A percentile compares a stretch with the other conserved stretches of the same genome.
Evolutionary conservation across 2,888 invertebrate genomes (phyloP).

Genomic region (Poecilobothrus nobilitatus): DNA sequence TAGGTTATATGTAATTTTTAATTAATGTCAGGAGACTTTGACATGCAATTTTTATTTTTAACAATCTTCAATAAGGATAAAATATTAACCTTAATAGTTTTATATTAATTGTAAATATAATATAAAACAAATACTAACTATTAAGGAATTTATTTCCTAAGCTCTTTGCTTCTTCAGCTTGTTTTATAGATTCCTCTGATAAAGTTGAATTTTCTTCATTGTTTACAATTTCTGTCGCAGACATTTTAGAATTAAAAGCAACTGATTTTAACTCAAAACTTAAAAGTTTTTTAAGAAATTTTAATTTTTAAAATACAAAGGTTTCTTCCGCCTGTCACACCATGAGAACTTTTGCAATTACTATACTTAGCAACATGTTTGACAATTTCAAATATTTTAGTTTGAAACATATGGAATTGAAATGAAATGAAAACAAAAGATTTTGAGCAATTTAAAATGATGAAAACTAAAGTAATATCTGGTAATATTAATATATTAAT

Average conservation of each 20-base stretch:
- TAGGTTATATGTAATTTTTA: slow-evolving; percentile 11
- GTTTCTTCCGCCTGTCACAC: slow-evolving; percentile 6
- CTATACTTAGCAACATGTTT: neutral
- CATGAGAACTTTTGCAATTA: neutral
- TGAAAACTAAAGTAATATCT: neutral
- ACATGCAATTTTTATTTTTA: neutral
- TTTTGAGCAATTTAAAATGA: neutral
- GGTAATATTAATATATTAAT: too few species aligned
- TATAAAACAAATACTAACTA: neutral
- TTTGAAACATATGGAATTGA: too few species aligned
- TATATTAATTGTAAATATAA: neutral
- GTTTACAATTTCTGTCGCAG: slow-evolving; percentile 34
- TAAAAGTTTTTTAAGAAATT: neutral
- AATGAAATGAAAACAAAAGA: too few species aligned
- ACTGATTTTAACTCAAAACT: neutral
- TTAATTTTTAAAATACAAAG: neutral
- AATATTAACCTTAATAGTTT: neutral
- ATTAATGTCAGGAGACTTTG: neutral
- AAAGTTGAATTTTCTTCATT: slow-evolving; percentile 28
- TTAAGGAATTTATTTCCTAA: slow-evolving; percentile 1
- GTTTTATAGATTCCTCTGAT: slow-evolving; percentile 17
- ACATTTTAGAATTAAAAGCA: slow-evolving; percentile 27
- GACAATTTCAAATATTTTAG: neutral
- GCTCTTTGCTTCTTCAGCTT: slow-evolving; percentile 14
- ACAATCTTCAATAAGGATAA: neutral